phyloP scores from a whole-genome alignment of 2,888 invertebrate genomes.

The Koerneria pararmatus region DNA sequence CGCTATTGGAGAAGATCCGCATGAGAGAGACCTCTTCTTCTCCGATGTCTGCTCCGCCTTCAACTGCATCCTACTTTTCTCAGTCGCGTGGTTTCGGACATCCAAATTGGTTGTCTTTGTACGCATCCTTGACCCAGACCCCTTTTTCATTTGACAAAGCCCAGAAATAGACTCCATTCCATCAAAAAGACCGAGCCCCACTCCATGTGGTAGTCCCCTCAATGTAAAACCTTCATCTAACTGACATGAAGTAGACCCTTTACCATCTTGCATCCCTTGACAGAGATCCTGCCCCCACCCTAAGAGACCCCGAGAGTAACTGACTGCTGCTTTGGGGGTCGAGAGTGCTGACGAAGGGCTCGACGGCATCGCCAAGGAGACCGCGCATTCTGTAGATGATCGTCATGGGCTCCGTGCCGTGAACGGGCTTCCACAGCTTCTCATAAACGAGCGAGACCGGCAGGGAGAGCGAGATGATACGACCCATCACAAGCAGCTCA shows the following conservation, averaged over 20 bases:
- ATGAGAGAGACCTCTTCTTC: conserved; percentile 90
- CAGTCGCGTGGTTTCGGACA: too few species aligned
- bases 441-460: conserved; percentile 77
- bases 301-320: conserved; percentile 28
- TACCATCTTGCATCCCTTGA: too few species aligned
- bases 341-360: conserved; percentile 92
- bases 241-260: neutral
- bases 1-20: conserved; percentile 77
- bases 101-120: too few species aligned
- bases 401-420: conserved; percentile 88
- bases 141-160: too few species aligned
- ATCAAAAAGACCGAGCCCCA: too few species aligned
- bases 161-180: too few species aligned
- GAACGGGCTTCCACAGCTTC: conserved; percentile 76
- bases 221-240: neutral
- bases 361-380: conserved; percentile 92
- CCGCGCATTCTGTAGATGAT: conserved; percentile 97
- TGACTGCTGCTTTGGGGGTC: conserved; percentile 72
- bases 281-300: too few species aligned
- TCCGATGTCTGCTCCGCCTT: conserved; percentile 81
- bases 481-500: conserved; percentile 83
- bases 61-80: conserved; percentile 14
- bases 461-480: conserved; percentile 92
- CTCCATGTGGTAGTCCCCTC: too few species aligned
- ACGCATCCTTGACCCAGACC: too few species aligned